These are phyloP conservation scores for Pteropus rufus DNA, from an alignment of 2,797 vertebrate genomes.

Conservation along the genomic window DNA sequence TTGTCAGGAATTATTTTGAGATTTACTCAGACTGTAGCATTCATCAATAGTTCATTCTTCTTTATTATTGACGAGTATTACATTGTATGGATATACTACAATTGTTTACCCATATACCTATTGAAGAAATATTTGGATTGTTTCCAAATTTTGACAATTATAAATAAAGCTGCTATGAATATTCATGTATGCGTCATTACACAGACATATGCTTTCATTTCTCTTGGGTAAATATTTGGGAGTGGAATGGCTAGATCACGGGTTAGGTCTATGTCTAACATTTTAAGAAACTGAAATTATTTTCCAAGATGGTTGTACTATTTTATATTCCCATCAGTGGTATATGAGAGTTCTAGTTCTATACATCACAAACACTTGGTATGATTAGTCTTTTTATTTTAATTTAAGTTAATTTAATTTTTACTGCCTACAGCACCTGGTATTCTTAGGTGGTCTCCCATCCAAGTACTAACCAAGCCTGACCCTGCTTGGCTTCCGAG, in stretches of 20 bases:
- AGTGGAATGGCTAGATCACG: not conserved
- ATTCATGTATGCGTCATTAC: not conserved
- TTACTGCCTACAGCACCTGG: too few relatives aligned
- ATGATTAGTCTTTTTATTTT: not conserved
- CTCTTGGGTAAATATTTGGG: not conserved
- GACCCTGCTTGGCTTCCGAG: too few relatives aligned
- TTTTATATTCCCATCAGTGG: not conserved
- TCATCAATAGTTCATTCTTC: not conserved
- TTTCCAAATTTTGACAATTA: not conserved
- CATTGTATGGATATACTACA: not conserved
- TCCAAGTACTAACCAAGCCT: too few relatives aligned
- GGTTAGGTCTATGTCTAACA: not conserved
- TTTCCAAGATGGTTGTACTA: not conserved
- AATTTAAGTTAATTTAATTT: too few relatives aligned
- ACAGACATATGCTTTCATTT: not conserved
- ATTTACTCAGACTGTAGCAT: not conserved
- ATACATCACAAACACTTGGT: not conserved
- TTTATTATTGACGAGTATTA: not conserved
- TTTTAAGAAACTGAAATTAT: not conserved
- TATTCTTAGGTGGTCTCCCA: too few relatives aligned
- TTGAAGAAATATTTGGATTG: not conserved
- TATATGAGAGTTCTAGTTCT: not conserved
- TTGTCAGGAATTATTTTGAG: constrained; percentile 2
- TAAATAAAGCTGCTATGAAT: not conserved
- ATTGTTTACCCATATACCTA: not conserved